These are phyloP conservation scores for Zootoca vivipara DNA, from an alignment of 2,113 vertebrate species.

Conservation along the genomic window DNA sequence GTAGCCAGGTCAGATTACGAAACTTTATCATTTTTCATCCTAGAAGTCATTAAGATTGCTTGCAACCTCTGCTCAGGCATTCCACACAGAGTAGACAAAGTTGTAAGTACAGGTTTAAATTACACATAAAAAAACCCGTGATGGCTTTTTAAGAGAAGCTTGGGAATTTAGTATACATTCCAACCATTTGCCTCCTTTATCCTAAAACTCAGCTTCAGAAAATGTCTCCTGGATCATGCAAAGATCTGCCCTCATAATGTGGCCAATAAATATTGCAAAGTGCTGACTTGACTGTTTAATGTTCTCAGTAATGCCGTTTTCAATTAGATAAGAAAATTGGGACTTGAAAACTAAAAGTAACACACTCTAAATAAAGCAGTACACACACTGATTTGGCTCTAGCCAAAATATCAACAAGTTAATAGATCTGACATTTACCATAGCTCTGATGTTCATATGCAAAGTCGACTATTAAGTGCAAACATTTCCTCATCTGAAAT, in stretches of 20 bases:
- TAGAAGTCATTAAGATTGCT: slow-evolving; percentile 51
- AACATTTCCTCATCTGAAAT: neutral
- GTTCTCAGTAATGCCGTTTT: neutral
- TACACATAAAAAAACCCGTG: slow-evolving; percentile 1
- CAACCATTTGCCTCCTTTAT: neutral
- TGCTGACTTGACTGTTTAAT: neutral
- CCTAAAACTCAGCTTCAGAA: neutral
- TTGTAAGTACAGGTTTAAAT: slow-evolving; percentile 54
- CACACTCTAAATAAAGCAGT: neutral
- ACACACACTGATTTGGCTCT: neutral
- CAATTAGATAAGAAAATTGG: slow-evolving; percentile 11
- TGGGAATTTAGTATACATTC: neutral
- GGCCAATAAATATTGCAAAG: slow-evolving; percentile 5
- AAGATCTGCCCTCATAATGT: neutral
- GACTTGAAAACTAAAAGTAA: slow-evolving; percentile 13
- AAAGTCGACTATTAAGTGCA: neutral
- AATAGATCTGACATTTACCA: neutral
- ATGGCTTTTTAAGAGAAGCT: neutral
- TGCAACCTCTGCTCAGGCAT: slow-evolving; percentile 57
- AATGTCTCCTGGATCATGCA: neutral
- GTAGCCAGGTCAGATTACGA: slow-evolving; percentile 40
- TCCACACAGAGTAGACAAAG: slow-evolving; percentile 53
- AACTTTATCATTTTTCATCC: slow-evolving; percentile 48
- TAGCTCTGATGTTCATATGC: neutral
- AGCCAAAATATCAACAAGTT: neutral